phyloP scores from a whole-genome alignment of 2,888 invertebrate species.

The Empis livida region DNA sequence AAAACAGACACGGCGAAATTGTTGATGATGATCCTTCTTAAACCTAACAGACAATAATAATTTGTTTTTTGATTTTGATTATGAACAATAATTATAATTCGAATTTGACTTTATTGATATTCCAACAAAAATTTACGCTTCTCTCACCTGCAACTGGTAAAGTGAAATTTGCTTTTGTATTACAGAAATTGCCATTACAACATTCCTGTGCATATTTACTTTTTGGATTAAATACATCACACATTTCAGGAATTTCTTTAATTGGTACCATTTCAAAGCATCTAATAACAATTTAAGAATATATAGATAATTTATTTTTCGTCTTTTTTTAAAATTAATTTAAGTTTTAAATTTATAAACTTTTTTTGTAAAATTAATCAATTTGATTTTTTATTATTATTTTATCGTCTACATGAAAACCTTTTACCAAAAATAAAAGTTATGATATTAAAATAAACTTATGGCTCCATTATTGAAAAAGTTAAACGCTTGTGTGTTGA shows the following conservation, averaged over 20 bases:
- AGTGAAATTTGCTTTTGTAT: conserved; percentile 41
- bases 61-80: neutral
- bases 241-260: conserved; percentile 41
- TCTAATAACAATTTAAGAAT: neutral
- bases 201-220: conserved; percentile 31
- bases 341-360: neutral
- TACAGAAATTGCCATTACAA: conserved; percentile 56
- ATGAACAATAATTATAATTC: neutral
- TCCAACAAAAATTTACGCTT: neutral
- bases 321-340: neutral
- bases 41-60: conserved; percentile 3
- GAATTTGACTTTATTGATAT: too few relatives aligned
- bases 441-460: too few relatives aligned
- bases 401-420: neutral
- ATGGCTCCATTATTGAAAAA: too few relatives aligned
- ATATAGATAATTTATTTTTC: neutral
- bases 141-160: conserved; percentile 33
- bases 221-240: conserved; percentile 35
- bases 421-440: too few relatives aligned
- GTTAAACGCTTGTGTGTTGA: too few relatives aligned
- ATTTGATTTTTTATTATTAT: neutral
- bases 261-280: neutral
- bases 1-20: conserved; percentile 9
- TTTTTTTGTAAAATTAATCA: conserved; percentile 2
- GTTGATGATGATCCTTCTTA: conserved; percentile 8